Percentiles rank a stretch among this genome's conserved stretches.
phyloP scores from a whole-genome alignment of 1,140 invertebrate genomes.

The Macrobrachium rosenbergii region DNA sequence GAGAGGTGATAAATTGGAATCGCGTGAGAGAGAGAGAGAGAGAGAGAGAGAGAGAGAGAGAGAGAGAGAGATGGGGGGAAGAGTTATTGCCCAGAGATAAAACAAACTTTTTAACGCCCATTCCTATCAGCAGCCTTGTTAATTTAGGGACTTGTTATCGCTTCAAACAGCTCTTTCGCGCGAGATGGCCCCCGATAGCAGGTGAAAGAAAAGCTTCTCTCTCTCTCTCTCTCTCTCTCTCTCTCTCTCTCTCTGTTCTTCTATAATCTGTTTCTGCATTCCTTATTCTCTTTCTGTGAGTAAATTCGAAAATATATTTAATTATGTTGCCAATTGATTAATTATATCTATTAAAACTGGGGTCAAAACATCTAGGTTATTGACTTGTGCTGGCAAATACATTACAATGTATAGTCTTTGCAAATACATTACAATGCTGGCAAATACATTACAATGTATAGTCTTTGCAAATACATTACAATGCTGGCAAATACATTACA shows the following conservation, averaged over 20 bases:
- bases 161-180: constrained; percentile 2
- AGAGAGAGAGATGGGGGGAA: neutral
- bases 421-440: too few species aligned
- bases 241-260: constrained; percentile 13
- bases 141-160: constrained; percentile 51
- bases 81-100: constrained; percentile 45
- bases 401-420: too few species aligned
- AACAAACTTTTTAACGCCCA: constrained; percentile 55
- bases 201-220: neutral
- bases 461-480: too few species aligned
- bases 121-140: constrained; percentile 49
- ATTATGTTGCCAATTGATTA: too few species aligned
- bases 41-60: constrained; percentile 3
- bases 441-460: too few species aligned
- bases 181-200: constrained; percentile 33
- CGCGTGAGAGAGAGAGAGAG: neutral
- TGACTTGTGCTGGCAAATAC: too few species aligned
- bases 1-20: neutral
- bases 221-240: constrained; percentile 24
- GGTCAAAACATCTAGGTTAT: too few species aligned
- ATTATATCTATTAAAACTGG: too few species aligned
- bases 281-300: neutral
- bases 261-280: neutral
- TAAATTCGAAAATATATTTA: too few species aligned
- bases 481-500: too few species aligned